Conservation (phyloP, 1,140 invertebrate species). For the Pissodes strobi region DNA sequence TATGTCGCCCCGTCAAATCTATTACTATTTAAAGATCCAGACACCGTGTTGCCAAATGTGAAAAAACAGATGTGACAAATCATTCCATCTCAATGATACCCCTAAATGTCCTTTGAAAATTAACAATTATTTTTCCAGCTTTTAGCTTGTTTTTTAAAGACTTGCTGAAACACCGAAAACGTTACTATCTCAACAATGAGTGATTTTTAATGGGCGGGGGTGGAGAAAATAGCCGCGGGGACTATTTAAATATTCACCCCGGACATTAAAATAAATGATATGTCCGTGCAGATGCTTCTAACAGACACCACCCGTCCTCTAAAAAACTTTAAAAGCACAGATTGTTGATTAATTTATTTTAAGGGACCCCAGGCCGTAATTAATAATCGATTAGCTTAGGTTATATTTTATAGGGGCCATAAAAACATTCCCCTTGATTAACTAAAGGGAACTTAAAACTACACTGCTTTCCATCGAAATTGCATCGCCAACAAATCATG, state of each 20-base stretch:
- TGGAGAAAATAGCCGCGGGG: constrained; percentile 6
- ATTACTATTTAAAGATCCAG: constrained; percentile 45
- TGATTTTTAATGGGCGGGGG: constrained; percentile 18
- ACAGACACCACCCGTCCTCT: constrained; percentile 6
- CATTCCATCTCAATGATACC: constrained; percentile 1
- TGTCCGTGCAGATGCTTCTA: constrained; percentile 14
- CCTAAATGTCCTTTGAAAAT: not conserved
- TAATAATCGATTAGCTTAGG: constrained; percentile 1
- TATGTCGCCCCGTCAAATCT: constrained; percentile 36
- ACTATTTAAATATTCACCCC: constrained; percentile 22
- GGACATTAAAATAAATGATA: constrained; percentile 14
- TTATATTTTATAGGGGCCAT: too few species aligned
- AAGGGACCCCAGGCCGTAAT: constrained; percentile 5
- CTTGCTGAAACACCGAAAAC: constrained; percentile 19
- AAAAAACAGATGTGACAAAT: constrained; percentile 33
- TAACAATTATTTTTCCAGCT: constrained; percentile 20
- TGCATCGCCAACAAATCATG: too few species aligned
- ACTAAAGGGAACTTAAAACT: too few species aligned
- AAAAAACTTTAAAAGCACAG: constrained; percentile 3
- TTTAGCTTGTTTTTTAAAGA: too few species aligned
- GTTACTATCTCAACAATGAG: constrained; percentile 12
- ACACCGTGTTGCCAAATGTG: constrained; percentile 43
- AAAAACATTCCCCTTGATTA: too few species aligned
- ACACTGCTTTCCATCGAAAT: too few species aligned
- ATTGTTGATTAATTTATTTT: constrained; percentile 20